phyloP scores from a whole-genome alignment of 2,113 vertebrate species.

The Rissa tridactyla region DNA sequence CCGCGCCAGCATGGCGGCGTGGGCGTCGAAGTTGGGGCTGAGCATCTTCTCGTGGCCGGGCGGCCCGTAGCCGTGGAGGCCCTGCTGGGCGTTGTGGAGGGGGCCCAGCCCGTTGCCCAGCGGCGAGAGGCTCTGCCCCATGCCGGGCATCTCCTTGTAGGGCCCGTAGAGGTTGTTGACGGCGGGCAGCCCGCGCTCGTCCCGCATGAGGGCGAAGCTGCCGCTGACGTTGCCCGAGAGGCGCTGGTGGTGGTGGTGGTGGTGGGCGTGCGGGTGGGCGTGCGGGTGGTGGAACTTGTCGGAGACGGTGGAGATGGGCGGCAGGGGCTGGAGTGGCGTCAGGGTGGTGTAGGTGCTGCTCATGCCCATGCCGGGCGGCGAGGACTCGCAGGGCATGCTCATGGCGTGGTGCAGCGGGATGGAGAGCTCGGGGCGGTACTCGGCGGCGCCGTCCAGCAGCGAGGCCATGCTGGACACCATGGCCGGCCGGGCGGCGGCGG shows the following conservation, averaged over 20 bases:
- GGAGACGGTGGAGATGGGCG: conserved; percentile 94
- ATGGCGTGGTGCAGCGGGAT: conserved; percentile 96
- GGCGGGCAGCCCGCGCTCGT: conserved; percentile 88
- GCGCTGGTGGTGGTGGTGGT: conserved; percentile 88
- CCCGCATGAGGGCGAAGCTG: conserved; percentile 94
- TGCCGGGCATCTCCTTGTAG: conserved; percentile 92
- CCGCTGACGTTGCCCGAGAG: conserved; percentile 90
- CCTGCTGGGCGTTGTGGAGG: conserved; percentile 88
- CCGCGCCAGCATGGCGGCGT: conserved; percentile 90
- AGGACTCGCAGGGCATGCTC: conserved; percentile 93
- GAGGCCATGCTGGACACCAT: conserved; percentile 95
- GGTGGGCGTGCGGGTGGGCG: conserved; percentile 69
- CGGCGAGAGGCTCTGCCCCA: conserved; percentile 92
- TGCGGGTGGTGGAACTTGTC: conserved; percentile 93
- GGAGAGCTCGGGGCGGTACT: conserved; percentile 92
- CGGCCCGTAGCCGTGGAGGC: conserved; percentile 88
- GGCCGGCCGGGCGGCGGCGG: conserved; percentile 82
- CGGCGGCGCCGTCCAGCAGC: conserved; percentile 89
- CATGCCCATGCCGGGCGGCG: conserved; percentile 94
- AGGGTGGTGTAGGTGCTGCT: conserved; percentile 95
- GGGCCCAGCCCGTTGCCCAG: conserved; percentile 89
- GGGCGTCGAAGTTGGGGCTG: conserved; percentile 89
- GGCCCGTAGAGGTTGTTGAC: conserved; percentile 96
- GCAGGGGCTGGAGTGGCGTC: conserved; percentile 93
- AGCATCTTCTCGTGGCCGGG: conserved; percentile 92